Base-by-base conservation (phyloP, 1,140 invertebrate genomes). In the Lepidotrigona ventralis region DNA sequence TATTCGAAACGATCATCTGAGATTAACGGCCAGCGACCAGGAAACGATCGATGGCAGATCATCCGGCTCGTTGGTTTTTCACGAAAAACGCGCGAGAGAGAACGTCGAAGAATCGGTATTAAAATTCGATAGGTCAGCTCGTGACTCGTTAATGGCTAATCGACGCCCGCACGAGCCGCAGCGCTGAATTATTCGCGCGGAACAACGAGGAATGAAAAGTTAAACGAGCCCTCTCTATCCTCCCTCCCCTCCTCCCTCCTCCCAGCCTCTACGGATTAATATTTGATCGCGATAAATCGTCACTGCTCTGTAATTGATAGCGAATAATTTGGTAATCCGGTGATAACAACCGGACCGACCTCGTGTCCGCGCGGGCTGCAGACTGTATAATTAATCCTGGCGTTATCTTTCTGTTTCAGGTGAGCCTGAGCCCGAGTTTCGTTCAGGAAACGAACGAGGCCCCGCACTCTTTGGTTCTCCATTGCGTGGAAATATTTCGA, bases 381-480 rank as follows among this genome's bases (percentile, higher is more conserved):
- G 84, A 33, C 56, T 72, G 82, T 81, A 87, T 89, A 84, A 90
- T 90, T 90, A 90, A 90, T 90, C 81, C 60, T 23, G 29, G 60
- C 81, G 86, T 90, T 90, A 90, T 90, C 89, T 90, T 90, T 90
- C 85, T 88, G 86, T 90, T 90, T 88, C 89, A 90, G 88, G 89
- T 90, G 88, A 90, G 88, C 90, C 70, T 79, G 66, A 82, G 60
- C 85, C 66, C 53, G 68, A 56, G 72, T 8, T 46, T 46, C 39
- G 39, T 46, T 8, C 39, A 73, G 84, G 74, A 86, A 80, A 83
- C 63, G 79, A 70, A 89, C 84, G 86, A 73, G 39, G 39, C 39
- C 8, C 70, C 70, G 9, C 26, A 73, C 39, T 54, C 60, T 74
- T 60, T n/a, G 5, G 8, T 39, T 56, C 46, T n/a, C n/a, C n/a